phyloP scores from a whole-genome alignment of 2,113 vertebrate genomes.

The Nanorana parkeri region DNA sequence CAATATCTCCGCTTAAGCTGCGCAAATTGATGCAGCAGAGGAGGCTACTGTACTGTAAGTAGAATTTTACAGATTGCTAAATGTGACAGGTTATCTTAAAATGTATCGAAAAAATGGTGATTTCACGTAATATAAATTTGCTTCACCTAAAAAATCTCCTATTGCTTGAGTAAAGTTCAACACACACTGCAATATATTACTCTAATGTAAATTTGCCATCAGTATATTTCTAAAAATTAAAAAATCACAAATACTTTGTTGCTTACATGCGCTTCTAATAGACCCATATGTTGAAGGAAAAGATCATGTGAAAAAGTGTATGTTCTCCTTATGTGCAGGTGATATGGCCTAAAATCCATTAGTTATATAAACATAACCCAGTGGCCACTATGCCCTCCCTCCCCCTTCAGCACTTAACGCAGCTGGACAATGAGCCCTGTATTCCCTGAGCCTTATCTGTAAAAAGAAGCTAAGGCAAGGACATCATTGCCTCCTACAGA shows the following conservation, averaged over 20 bases:
- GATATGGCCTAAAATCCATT: not conserved
- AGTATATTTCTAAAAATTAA: too few relatives aligned
- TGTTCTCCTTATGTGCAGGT: not conserved
- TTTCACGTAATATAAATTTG: too few relatives aligned
- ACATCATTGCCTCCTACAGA: not conserved
- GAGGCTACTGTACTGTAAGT: too few relatives aligned
- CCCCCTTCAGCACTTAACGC: not conserved
- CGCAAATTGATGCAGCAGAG: too few relatives aligned
- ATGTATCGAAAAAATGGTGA: too few relatives aligned
- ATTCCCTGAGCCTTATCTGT: not conserved
- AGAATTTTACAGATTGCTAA: too few relatives aligned
- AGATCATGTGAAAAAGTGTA: conserved; percentile 1
- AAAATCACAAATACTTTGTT: not conserved
- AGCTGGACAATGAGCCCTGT: conserved; percentile 6
- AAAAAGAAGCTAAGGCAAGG: not conserved
- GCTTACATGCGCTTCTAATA: not conserved
- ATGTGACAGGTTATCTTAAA: too few relatives aligned
- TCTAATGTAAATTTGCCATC: too few relatives aligned
- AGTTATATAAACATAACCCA: not conserved
- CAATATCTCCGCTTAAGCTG: too few relatives aligned
- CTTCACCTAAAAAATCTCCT: too few relatives aligned
- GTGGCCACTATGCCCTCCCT: not conserved
- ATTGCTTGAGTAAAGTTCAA: too few relatives aligned
- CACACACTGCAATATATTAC: too few relatives aligned
- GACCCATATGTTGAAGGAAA: not conserved